phyloP scores from a whole-genome alignment of 2,797 vertebrate species.

The Clarias laeviceps region DNA sequence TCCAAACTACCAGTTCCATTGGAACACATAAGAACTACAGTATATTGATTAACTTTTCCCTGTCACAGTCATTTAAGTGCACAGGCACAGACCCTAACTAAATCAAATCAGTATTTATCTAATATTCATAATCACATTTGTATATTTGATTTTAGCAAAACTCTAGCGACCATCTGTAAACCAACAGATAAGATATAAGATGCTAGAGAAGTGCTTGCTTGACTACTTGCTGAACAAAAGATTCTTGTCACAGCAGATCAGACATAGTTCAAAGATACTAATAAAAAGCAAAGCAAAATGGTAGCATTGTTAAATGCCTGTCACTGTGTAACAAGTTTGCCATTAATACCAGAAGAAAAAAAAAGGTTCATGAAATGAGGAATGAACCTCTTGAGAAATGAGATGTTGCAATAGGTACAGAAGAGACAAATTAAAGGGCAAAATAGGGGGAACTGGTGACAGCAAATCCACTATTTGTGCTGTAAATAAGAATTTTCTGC shows the following conservation, averaged over 20 bases:
- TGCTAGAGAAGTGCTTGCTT: neutral
- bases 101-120: neutral
- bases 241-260: neutral
- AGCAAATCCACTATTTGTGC: neutral
- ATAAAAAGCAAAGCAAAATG: neutral
- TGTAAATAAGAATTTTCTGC: neutral
- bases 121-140: neutral
- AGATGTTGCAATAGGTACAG: neutral
- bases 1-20: neutral
- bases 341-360: neutral
- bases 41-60: neutral
- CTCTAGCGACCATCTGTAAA: conserved; percentile 38
- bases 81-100: neutral
- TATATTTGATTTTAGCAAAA: conserved; percentile 28
- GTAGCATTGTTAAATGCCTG: neutral
- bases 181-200: conserved; percentile 7
- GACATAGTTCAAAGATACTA: neutral
- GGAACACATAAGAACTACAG: neutral
- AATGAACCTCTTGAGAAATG: neutral
- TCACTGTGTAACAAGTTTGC: neutral
- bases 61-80: neutral
- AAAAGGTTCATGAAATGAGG: neutral
- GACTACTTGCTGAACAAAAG: conserved; percentile 1
- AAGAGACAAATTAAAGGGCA: neutral
- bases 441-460: neutral